phyloP scores from a whole-genome alignment of 2,797 vertebrate species.

The Nyctibius grandis region DNA sequence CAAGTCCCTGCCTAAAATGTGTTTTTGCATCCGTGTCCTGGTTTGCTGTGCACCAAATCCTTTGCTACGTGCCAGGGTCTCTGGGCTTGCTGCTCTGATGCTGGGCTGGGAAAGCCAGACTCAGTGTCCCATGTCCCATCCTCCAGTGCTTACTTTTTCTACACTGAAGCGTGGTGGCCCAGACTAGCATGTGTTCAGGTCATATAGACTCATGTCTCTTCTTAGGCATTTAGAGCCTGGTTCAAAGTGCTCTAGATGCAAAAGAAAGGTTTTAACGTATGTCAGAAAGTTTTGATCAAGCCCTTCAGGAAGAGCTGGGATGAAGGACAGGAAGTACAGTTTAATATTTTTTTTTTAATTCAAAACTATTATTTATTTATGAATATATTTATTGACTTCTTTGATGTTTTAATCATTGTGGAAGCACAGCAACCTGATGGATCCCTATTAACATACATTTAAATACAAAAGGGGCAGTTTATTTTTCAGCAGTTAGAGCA shows the following conservation, averaged over 20 bases:
- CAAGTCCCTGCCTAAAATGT: neutral
- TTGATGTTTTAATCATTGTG: slow-evolving; percentile 32
- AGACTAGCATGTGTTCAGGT: neutral
- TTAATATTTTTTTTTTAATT: neutral
- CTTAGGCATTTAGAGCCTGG: neutral
- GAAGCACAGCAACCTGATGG: neutral
- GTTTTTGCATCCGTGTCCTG: neutral
- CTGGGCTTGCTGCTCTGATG: neutral
- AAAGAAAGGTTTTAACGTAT: neutral
- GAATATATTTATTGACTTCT: neutral
- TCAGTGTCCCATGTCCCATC: accelerated
- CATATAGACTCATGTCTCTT: neutral
- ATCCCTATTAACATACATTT: slow-evolving; percentile 19
- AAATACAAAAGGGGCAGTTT: slow-evolving; percentile 31
- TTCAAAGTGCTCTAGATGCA: neutral
- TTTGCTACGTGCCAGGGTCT: neutral
- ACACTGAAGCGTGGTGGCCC: accelerated
- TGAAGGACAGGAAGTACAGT: neutral
- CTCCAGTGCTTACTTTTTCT: neutral
- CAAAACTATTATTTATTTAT: slow-evolving; percentile 23
- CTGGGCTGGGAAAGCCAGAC: neutral
- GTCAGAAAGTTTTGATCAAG: neutral
- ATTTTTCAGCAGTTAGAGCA: slow-evolving; percentile 10
- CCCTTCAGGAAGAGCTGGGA: neutral
- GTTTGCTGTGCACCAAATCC: neutral